Evolutionary conservation across 2,888 invertebrate species (phyloP).

Genomic region (Euspilapteryx auroguttella): DNA sequence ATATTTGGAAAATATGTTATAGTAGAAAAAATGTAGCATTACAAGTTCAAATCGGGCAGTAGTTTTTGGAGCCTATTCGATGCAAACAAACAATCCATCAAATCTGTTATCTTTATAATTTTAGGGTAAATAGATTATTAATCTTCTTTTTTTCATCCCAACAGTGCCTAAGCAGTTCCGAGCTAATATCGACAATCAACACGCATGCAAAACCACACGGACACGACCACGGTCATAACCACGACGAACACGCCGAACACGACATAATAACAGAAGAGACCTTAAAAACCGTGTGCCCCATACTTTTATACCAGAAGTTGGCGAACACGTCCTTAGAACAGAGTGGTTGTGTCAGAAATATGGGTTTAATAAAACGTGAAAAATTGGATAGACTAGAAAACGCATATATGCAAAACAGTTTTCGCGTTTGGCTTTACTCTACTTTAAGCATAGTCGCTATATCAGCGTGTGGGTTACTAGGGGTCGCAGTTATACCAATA

Average conservation of each 20-base stretch:
- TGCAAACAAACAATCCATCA: too few relatives aligned
- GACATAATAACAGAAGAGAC: constrained; percentile 24
- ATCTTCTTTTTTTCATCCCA: constrained; percentile 14
- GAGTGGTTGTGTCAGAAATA: constrained; percentile 56
- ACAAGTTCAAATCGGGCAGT: too few relatives aligned
- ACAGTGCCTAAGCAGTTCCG: constrained; percentile 53
- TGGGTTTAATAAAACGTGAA: too few relatives aligned
- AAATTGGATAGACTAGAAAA: too few relatives aligned
- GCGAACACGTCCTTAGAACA: constrained; percentile 54
- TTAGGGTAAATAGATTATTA: too few relatives aligned
- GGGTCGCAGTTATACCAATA: constrained; percentile 88
- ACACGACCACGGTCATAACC: constrained; percentile 17
- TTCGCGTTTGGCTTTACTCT: constrained; percentile 81
- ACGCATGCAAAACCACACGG: constrained; percentile 36
- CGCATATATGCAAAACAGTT: constrained; percentile 30
- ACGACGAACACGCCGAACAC: constrained; percentile 14
- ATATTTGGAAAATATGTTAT: too few relatives aligned
- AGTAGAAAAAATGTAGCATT: too few relatives aligned
- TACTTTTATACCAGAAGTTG: constrained; percentile 67
- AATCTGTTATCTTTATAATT: too few relatives aligned
- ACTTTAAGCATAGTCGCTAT: constrained; percentile 79
- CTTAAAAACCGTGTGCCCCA: constrained; percentile 65
- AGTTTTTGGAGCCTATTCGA: too few relatives aligned
- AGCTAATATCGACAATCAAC: constrained; percentile 42
- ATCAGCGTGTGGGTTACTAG: constrained; percentile 83